Conservation (phyloP, 2,113 vertebrate species). For the Neopipo cinnamomea region DNA sequence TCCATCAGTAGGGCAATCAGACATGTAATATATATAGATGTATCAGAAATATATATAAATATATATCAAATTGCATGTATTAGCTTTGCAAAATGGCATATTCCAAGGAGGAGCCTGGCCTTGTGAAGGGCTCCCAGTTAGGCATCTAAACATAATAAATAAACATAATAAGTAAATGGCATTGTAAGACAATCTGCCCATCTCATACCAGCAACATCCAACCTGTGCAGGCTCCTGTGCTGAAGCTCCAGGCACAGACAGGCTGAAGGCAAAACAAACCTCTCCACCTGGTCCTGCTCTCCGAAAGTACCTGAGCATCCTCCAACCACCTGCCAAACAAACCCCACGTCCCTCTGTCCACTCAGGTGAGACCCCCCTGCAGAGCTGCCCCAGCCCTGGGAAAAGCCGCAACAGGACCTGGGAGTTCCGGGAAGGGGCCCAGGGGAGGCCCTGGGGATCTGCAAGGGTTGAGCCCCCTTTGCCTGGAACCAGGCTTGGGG, state of each 20-base stretch:
- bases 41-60: too few species aligned
- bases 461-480: background rate
- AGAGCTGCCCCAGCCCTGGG: background rate
- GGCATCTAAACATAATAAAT: background rate
- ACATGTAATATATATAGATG: background rate
- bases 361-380: background rate
- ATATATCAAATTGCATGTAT: too few species aligned
- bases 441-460: background rate
- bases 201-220: background rate
- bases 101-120: background rate
- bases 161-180: background rate
- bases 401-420: background rate
- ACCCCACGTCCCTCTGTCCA: background rate
- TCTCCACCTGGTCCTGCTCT: background rate
- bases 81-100: background rate
- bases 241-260: background rate
- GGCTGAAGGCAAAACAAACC: background rate
- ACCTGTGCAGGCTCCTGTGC: background rate
- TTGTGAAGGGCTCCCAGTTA: rapidly evolving
- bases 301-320: background rate
- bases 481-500: background rate
- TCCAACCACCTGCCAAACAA: background rate
- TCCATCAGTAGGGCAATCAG: background rate
- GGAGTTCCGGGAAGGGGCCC: background rate
- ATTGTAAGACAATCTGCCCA: background rate